These are phyloP conservation scores for Chiloscyllium punctatum DNA, from an alignment of 2,797 vertebrate genomes.

Conservation along the genomic window DNA sequence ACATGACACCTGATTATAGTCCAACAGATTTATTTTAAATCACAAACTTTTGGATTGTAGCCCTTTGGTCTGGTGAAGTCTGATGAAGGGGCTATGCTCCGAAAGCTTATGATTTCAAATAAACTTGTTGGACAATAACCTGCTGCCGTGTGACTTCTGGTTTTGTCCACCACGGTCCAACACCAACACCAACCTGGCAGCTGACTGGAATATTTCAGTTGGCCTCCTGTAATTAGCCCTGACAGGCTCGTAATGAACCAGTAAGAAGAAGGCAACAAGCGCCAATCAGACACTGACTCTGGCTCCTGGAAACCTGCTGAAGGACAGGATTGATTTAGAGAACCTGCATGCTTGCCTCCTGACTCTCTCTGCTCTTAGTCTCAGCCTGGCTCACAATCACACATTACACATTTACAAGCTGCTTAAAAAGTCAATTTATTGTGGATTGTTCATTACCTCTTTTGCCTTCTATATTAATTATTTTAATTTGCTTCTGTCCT, in stretches of 20 bases:
- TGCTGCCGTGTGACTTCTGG: no score
- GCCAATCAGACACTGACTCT: background rate
- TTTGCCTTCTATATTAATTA: background rate
- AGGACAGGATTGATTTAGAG: background rate
- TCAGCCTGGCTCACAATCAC: background rate
- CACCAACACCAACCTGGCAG: background rate
- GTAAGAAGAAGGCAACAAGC: background rate
- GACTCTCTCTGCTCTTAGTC: background rate
- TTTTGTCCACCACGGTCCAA: no score
- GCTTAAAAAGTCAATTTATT: background rate
- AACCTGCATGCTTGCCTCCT: background rate
- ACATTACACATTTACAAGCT: background rate
- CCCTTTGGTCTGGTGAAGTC: no score
- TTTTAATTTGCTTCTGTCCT: background rate
- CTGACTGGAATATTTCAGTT: background rate
- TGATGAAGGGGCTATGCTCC: no score
- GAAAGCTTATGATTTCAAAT: no score
- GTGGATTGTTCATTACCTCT: background rate
- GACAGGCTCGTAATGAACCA: background rate
- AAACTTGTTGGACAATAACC: no score
- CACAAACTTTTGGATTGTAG: no score
- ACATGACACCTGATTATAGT: no score
- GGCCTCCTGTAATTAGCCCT: background rate
- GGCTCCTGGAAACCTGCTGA: background rate
- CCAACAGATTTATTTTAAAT: no score